phyloP scores from a whole-genome alignment of 2,888 invertebrate genomes.

The Athalia circularis region DNA sequence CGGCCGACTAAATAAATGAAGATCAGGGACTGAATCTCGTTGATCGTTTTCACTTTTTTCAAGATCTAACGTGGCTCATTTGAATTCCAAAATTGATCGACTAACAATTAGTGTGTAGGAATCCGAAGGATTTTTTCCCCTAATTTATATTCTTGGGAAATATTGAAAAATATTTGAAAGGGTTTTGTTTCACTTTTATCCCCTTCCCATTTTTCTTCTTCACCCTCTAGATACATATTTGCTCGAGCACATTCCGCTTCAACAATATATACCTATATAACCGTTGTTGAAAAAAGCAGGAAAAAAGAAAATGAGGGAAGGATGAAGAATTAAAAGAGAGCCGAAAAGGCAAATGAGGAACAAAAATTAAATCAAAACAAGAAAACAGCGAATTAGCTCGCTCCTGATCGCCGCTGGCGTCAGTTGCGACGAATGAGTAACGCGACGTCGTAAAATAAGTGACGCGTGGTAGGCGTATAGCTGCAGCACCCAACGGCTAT shows the following conservation, averaged over 20 bases:
- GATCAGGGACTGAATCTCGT: neutral
- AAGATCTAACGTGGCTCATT: neutral
- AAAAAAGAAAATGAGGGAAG: neutral
- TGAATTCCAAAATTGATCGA: neutral
- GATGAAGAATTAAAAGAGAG: neutral
- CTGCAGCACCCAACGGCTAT: slow-evolving; percentile 16
- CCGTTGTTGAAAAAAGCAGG: neutral
- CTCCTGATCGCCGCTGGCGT: slow-evolving; percentile 4
- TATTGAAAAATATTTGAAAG: slow-evolving; percentile 8
- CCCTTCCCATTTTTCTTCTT: neutral
- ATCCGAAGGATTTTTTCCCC: neutral
- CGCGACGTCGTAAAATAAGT: slow-evolving; percentile 43
- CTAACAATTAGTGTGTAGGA: neutral
- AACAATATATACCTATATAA: neutral
- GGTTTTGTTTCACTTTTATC: slow-evolving; percentile 20
- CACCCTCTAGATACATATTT: slow-evolving; percentile 22
- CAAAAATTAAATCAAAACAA: slow-evolving; percentile 5
- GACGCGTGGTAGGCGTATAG: slow-evolving; percentile 42
- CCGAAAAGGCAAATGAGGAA: neutral
- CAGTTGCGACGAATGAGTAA: slow-evolving; percentile 40
- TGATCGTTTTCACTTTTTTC: neutral
- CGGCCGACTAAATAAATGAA: neutral
- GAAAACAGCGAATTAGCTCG: slow-evolving; percentile 11
- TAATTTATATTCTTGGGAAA: neutral
- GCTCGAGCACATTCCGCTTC: neutral